These are phyloP conservation scores for Empis livida DNA, from an alignment of 2,888 invertebrate genomes.

Conservation along the genomic window DNA sequence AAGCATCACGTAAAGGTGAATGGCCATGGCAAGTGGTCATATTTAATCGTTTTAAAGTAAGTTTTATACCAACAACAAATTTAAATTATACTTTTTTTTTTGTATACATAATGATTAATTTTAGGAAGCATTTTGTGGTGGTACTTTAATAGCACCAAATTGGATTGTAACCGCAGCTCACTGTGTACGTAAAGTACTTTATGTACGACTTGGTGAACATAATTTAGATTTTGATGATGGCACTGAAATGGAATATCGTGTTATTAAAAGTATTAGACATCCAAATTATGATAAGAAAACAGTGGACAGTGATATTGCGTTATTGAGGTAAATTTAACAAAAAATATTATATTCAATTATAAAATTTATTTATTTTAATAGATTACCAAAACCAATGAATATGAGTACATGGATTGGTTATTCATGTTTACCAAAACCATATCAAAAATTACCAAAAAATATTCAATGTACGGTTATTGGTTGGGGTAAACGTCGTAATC, in stretches of 20 bases:
- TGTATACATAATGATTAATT: conserved; percentile 10
- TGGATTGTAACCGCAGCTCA: conserved; percentile 86
- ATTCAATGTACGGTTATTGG: conserved; percentile 75
- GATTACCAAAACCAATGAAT: conserved; percentile 29
- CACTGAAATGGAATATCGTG: conserved; percentile 63
- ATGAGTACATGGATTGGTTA: conserved; percentile 41
- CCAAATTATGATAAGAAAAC: conserved; percentile 77
- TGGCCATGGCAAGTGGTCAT: conserved; percentile 96
- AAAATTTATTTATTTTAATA: conserved; percentile 9
- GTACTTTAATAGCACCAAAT: conserved; percentile 63
- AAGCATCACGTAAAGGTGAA: conserved; percentile 61
- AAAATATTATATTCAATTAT: not conserved
- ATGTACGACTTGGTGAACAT: conserved; percentile 75
- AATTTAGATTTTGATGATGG: conserved; percentile 62
- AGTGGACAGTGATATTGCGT: conserved; percentile 85
- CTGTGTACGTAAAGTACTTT: conserved; percentile 62
- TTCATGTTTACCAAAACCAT: conserved; percentile 69
- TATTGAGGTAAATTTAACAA: conserved; percentile 46
- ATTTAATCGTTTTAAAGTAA: conserved; percentile 66
- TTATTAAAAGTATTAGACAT: conserved; percentile 63
- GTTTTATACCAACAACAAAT: not conserved
- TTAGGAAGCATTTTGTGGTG: conserved; percentile 81
- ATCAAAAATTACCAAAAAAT: conserved; percentile 50
- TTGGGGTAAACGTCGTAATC: conserved; percentile 75
- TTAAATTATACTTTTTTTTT: not conserved